phyloP scores from a whole-genome alignment of 2,888 invertebrate genomes.

The Malthinus seriepunctatus region DNA sequence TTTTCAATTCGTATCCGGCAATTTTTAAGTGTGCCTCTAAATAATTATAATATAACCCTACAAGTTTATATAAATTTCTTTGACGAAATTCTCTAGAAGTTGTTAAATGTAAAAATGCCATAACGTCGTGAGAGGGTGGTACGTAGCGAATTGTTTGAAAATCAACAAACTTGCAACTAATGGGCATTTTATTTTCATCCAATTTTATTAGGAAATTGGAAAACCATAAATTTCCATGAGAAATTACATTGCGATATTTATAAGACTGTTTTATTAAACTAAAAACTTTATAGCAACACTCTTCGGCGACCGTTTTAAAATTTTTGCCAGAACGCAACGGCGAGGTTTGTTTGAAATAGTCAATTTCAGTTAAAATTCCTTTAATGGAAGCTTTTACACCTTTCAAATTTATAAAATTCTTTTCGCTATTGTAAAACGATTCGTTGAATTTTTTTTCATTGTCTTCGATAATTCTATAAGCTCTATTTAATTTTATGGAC shows the following conservation, averaged over 20 bases:
- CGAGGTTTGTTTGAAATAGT: conserved; percentile 40
- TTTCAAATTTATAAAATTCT: conserved; percentile 39
- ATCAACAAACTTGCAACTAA: conserved; percentile 49
- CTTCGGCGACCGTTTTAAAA: conserved; percentile 34
- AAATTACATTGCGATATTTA: conserved; percentile 58
- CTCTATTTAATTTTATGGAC: conserved; percentile 36
- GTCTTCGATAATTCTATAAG: conserved; percentile 38
- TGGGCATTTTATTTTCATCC: conserved; percentile 33
- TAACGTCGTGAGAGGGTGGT: conserved; percentile 68
- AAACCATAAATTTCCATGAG: conserved; percentile 67
- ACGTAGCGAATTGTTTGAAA: conserved; percentile 57
- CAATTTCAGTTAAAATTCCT: conserved; percentile 39
- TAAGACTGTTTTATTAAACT: conserved; percentile 46
- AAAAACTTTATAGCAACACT: conserved; percentile 37
- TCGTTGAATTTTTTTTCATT: conserved; percentile 42
- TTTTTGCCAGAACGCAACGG: conserved; percentile 38
- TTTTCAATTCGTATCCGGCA: conserved; percentile 34
- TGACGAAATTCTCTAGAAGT: conserved; percentile 43
- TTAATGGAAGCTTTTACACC: conserved; percentile 39
- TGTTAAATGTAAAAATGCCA: conserved; percentile 48
- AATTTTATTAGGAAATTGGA: conserved; percentile 55
- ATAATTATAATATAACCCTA: conserved; percentile 46
- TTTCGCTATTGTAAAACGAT: conserved; percentile 18
- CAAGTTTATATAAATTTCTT: conserved; percentile 40
- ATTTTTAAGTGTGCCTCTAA: conserved; percentile 42